Evolutionary conservation across 2,113 vertebrate genomes (phyloP).

Genomic region (Ochotona princeps): DNA sequence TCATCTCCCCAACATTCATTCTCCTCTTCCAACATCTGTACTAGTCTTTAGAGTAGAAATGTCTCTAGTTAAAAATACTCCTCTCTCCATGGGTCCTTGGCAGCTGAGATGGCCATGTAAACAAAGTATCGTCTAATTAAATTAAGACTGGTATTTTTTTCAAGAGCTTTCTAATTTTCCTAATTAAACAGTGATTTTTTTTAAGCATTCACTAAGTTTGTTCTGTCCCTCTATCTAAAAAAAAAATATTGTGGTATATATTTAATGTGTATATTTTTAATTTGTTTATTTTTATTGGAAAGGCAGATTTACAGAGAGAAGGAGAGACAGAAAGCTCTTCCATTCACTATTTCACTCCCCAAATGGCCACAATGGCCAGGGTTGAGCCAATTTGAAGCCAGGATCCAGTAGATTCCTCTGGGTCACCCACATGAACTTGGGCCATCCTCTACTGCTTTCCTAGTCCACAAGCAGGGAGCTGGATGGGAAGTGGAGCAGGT

Average conservation of each 20-base stretch:
- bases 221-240: neutral
- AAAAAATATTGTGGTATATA: neutral
- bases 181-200: neutral
- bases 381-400: no score
- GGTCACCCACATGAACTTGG: no score
- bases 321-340: no score
- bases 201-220: neutral
- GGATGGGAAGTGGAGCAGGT: no score
- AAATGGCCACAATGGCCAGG: no score
- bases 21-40: slow-evolving; percentile 40
- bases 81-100: neutral
- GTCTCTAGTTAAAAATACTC: slow-evolving; percentile 17
- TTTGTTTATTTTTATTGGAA: no score
- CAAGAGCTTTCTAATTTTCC: slow-evolving; percentile 22
- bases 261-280: neutral
- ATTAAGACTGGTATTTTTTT: slow-evolving; percentile 21
- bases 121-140: neutral
- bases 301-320: no score
- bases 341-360: no score
- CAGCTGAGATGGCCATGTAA: neutral
- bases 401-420: no score
- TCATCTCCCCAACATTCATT: neutral
- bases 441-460: no score
- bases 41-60: slow-evolving; percentile 11
- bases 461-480: no score